phyloP scores from a whole-genome alignment of 1,140 invertebrate species.

The Onthophagus taurus region DNA sequence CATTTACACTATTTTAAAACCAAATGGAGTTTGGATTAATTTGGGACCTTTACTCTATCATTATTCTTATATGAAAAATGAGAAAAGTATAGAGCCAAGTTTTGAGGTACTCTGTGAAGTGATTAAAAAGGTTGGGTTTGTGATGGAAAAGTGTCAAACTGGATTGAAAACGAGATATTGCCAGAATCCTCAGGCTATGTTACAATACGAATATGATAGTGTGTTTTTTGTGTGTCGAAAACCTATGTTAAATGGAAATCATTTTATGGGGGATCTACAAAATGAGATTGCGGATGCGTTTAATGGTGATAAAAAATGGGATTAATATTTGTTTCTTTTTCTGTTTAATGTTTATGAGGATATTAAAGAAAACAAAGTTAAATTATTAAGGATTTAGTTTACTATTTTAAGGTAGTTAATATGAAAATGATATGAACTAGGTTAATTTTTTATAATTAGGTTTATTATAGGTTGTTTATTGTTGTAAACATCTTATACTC shows the following conservation, averaged over 20 bases:
- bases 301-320: too few relatives aligned
- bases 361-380: too few relatives aligned
- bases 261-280: too few relatives aligned
- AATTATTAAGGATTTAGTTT: too few relatives aligned
- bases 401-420: too few relatives aligned
- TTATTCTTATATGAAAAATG: slow-evolving; percentile 72
- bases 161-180: slow-evolving; percentile 79
- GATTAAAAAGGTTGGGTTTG: slow-evolving; percentile 79
- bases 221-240: slow-evolving; percentile 85
- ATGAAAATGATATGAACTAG: too few relatives aligned
- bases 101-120: slow-evolving; percentile 77
- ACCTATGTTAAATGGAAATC: slow-evolving; percentile 34
- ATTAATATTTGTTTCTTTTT: too few relatives aligned
- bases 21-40: slow-evolving; percentile 82
- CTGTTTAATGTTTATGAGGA: too few relatives aligned
- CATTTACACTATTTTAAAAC: slow-evolving; percentile 85
- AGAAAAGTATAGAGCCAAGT: slow-evolving; percentile 89
- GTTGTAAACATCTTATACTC: too few relatives aligned
- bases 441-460: too few relatives aligned
- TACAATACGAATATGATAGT: slow-evolving; percentile 80
- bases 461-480: too few relatives aligned
- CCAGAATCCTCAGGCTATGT: slow-evolving; percentile 89
- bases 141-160: slow-evolving; percentile 62
- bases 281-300: too few relatives aligned
- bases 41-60: slow-evolving; percentile 92